These are phyloP conservation scores for Myrmecophaga tridactyla DNA, from an alignment of 2,113 vertebrate species.

Conservation along the genomic window DNA sequence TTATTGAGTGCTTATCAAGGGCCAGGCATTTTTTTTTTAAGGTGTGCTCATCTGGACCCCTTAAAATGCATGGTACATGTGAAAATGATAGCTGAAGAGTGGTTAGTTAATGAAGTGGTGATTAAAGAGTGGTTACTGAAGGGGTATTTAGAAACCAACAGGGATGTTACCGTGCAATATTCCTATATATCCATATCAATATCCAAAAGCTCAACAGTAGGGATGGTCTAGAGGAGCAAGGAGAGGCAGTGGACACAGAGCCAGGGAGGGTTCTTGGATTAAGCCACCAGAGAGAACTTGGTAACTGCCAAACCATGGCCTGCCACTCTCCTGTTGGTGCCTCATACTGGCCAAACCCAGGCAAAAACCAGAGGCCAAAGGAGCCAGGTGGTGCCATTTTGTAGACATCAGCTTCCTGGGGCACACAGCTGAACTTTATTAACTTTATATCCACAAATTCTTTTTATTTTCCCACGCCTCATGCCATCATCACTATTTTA, in stretches of 20 bases:
- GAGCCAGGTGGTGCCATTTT: neutral
- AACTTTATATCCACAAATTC: neutral
- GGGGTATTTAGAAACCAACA: neutral
- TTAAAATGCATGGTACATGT: neutral
- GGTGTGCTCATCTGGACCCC: neutral
- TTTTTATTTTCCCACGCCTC: neutral
- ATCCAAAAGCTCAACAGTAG: no score
- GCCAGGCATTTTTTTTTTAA: neutral
- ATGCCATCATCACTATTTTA: neutral
- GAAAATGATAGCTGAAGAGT: neutral
- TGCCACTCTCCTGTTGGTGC: neutral
- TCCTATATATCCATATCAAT: no score
- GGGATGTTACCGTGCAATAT: neutral
- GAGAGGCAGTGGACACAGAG: neutral
- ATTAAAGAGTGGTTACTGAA: neutral
- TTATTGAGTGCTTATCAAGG: neutral
- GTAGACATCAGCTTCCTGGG: neutral
- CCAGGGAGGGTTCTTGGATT: neutral
- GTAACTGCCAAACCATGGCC: neutral
- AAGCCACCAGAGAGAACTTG: neutral
- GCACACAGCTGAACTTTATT: neutral
- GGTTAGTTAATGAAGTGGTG: no score
- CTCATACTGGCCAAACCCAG: neutral
- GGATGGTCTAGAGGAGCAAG: neutral
- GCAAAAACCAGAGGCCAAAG: neutral